Evolutionary conservation across 2,888 invertebrate genomes (phyloP).

Genomic region (Drosophila stalkeri): DNA sequence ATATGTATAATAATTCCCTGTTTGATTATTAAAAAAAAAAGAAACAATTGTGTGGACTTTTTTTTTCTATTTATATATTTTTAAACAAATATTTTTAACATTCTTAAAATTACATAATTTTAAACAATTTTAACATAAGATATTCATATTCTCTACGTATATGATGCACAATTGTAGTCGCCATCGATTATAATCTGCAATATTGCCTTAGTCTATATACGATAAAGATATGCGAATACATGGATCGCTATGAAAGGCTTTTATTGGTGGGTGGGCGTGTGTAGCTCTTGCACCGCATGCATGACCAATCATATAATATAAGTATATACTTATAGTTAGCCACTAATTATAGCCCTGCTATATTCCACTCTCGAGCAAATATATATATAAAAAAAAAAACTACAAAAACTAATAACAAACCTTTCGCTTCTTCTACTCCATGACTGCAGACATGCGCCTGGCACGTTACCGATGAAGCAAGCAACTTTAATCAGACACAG

Average conservation of each 20-base stretch:
- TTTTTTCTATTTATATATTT: neutral
- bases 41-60: neutral
- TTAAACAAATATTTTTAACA: neutral
- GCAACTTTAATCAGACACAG: conserved; percentile 75
- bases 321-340: conserved; percentile 54
- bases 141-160: neutral
- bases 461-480: conserved; percentile 78
- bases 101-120: neutral
- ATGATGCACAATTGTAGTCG: neutral
- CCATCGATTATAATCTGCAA: conserved; percentile 31
- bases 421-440: conserved; percentile 36
- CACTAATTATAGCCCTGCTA: conserved; percentile 65
- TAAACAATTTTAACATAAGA: neutral
- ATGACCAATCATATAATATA: conserved; percentile 52
- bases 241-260: conserved; percentile 5
- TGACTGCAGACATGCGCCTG: conserved; percentile 68
- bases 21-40: neutral
- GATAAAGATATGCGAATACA: conserved; percentile 40
- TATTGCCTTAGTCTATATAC: conserved; percentile 35
- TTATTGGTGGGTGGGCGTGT: conserved; percentile 14
- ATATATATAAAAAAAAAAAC: neutral
- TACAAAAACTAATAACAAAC: conserved; percentile 52
- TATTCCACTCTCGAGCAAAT: conserved; percentile 56
- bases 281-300: conserved; percentile 35
- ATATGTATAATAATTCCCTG: neutral